phyloP scores from a whole-genome alignment of 2,797 vertebrate genomes.

The Orestias chungarensis region DNA sequence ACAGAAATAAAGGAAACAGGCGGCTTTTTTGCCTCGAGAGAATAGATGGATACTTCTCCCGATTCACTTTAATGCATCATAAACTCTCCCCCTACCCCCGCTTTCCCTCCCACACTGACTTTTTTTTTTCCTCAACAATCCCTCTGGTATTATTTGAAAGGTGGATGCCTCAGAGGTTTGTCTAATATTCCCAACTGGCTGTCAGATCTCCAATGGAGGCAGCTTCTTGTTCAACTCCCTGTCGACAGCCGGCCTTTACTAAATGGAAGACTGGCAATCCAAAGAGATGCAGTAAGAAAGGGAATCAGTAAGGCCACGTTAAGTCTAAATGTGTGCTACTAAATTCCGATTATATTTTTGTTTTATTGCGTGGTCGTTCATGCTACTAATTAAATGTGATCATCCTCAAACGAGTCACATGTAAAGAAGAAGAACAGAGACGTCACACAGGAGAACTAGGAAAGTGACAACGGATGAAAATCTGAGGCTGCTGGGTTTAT shows the following conservation, averaged over 20 bases:
- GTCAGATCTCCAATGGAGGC: slow-evolving; percentile 44
- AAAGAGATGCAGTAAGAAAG: slow-evolving; percentile 37
- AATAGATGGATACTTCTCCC: slow-evolving; percentile 35
- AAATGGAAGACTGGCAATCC: slow-evolving; percentile 41
- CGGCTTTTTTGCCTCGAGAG: slow-evolving; percentile 34
- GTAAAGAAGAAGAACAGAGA: no score
- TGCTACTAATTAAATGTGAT: no score
- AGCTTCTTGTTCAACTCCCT: slow-evolving; percentile 8
- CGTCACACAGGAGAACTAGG: no score
- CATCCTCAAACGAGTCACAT: no score
- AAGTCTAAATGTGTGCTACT: no score
- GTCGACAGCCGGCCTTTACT: slow-evolving; percentile 23
- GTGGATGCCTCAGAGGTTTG: slow-evolving; percentile 54
- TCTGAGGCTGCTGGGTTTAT: background rate
- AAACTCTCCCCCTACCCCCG: slow-evolving; percentile 31
- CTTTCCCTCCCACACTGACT: no score
- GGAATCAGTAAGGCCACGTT: no score
- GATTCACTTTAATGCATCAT: slow-evolving; percentile 34
- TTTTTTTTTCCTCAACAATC: background rate
- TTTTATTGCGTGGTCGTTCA: no score
- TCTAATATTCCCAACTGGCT: slow-evolving; percentile 55
- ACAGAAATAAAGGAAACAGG: slow-evolving; percentile 16
- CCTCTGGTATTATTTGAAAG: slow-evolving; percentile 46
- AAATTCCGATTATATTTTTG: no score
- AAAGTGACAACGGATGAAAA: no score